Evolutionary conservation across 2,113 vertebrate species (phyloP).

Genomic region (Nibea coibor): DNA sequence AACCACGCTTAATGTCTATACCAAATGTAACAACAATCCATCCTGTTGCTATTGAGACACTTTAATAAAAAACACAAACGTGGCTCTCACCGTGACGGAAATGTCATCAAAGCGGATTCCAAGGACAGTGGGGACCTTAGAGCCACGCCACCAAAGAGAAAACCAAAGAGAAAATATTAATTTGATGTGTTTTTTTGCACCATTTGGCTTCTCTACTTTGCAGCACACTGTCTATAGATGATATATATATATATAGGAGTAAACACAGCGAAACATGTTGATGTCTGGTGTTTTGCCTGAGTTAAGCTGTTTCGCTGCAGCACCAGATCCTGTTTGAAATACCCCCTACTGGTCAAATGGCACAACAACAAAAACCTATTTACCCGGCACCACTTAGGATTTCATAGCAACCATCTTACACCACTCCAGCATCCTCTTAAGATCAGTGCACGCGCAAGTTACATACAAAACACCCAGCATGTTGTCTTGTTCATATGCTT

Average conservation of each 20-base stretch:
- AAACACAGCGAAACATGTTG: background rate
- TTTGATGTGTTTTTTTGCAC: background rate
- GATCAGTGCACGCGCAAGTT: background rate
- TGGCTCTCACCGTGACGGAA: background rate
- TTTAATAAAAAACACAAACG: background rate
- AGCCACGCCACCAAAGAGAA: background rate
- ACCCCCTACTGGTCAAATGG: too few species aligned
- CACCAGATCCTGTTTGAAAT: background rate
- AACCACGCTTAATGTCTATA: background rate
- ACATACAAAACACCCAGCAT: background rate
- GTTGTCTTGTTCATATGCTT: conserved; percentile 18
- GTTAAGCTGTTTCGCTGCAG: too few species aligned
- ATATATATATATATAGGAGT: too few species aligned
- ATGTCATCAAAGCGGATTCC: background rate
- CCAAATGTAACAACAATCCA: background rate
- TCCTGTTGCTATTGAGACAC: too few species aligned
- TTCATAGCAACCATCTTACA: background rate
- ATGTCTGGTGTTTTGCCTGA: background rate
- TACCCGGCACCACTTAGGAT: background rate
- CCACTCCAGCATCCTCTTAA: background rate
- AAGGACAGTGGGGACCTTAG: background rate
- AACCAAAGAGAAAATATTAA: background rate
- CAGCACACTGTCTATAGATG: background rate
- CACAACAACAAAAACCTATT: background rate
- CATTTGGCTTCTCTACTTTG: background rate